Base-by-base conservation (phyloP, 2,888 invertebrate species). In the Minunthozetes semirufus region DNA sequence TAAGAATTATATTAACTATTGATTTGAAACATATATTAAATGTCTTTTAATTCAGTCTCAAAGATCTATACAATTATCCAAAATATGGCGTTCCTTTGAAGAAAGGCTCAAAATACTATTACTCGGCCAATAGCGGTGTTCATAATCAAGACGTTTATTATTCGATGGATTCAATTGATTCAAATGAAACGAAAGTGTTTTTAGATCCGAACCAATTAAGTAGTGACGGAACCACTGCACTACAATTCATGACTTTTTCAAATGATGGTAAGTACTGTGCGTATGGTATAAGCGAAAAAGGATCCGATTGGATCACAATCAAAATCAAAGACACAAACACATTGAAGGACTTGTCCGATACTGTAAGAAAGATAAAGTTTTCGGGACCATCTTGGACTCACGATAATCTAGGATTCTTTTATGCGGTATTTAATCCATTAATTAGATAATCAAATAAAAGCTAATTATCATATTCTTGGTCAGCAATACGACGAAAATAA, bases 341-440 rank as follows among this genome's bases (percentile, higher is more conserved):
- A 25, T 82, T 82, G 22, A 79, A 82, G 73, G 84, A 85, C 50
- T 78, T 85, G n/a, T 80, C 81, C 2, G 85, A 85, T 77, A 80
- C 79, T 6, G 77, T 86, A 56, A 81, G 80, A 38, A 80, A 81
- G 25, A 82, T 84, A 9, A 85, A 85, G 79, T 85, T 84, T 77
- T 81, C 83, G 74, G 80, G 81, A 38, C 79, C 85, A 79, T 80
- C 82, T 0, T 86, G 85, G 85, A 83, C 83, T 6, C 82, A 81
- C 74, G 84, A 86, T 78, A 81, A 84, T 78, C 80, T 81, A 56
- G 86, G 85, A 4, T 79, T 86, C 15, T 86, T 86, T 80, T 86
- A 86, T 75, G 76, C 75, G 17, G 75, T 75, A n/a, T n/a, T n/a
- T n/a, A n/a, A n/a, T n/a, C n/a, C n/a, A n/a, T n/a, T n/a, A 70